These are phyloP conservation scores for Rostratula benghalensis DNA, from an alignment of 2,113 vertebrate genomes.

Conservation along the genomic window DNA sequence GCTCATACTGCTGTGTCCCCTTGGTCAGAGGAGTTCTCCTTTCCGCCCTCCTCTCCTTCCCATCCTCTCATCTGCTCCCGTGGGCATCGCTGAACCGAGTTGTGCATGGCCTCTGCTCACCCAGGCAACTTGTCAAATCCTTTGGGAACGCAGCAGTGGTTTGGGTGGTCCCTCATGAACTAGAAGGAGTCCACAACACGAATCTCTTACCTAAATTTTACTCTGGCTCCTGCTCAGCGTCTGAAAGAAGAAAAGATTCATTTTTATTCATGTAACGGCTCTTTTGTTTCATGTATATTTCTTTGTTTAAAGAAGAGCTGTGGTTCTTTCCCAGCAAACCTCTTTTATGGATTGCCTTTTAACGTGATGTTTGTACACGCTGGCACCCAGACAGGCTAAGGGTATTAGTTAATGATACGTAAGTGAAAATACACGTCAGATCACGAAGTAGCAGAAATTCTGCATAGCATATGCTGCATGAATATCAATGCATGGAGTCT, in stretches of 20 bases:
- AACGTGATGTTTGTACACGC: fast-evolving
- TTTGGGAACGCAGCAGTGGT: background rate
- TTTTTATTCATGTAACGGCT: background rate
- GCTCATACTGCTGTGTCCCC: background rate
- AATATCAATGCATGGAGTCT: background rate
- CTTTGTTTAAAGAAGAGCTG: background rate
- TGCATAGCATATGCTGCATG: background rate
- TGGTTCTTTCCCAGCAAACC: background rate
- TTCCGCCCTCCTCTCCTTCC: background rate
- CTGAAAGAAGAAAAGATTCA: background rate
- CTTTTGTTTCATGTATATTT: background rate
- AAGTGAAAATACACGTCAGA: background rate
- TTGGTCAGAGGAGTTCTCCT: background rate
- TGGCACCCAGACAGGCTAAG: background rate
- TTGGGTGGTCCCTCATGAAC: background rate
- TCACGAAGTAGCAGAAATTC: background rate
- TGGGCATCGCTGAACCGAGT: background rate
- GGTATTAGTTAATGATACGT: background rate
- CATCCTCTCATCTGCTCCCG: fast-evolving
- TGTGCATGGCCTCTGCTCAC: background rate
- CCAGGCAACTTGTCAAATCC: background rate
- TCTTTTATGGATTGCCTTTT: background rate
- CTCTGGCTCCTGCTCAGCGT: background rate
- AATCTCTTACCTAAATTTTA: background rate
- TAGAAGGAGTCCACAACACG: background rate